Percentiles rank a stretch among this genome's conserved stretches.
phyloP scores from a whole-genome alignment of 1,140 invertebrate genomes.

The Hydropsyche tenuis region DNA sequence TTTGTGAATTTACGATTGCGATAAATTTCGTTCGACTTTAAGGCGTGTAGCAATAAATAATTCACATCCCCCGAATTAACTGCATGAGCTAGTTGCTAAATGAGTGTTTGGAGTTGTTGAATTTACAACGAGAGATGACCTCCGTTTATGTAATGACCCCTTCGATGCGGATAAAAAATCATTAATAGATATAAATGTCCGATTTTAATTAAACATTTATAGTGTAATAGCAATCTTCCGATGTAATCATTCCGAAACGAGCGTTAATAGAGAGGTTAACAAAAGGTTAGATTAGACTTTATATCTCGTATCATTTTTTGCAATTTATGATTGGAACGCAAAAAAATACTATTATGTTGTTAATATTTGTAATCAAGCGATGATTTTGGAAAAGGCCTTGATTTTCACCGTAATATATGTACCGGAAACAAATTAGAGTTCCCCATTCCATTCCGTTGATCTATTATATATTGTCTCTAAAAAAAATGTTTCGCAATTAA shows the following conservation, averaged over 20 bases:
- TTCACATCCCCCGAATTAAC: neutral
- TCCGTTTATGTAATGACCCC: too few relatives aligned
- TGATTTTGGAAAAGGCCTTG: constrained; percentile 17
- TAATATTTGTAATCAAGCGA: constrained; percentile 22
- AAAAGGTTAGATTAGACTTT: constrained; percentile 1
- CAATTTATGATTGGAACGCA: too few relatives aligned
- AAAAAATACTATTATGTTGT: neutral
- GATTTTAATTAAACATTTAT: constrained; percentile 3
- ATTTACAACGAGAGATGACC: neutral
- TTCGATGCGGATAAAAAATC: too few relatives aligned
- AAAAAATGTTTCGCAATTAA: too few relatives aligned
- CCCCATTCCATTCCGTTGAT: constrained; percentile 21
- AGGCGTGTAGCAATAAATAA: neutral
- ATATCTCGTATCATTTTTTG: constrained; percentile 8
- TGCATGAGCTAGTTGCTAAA: neutral
- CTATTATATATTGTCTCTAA: too few relatives aligned
- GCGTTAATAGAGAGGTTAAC: constrained; percentile 15
- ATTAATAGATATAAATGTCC: too few relatives aligned
- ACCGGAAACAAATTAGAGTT: constrained; percentile 34
- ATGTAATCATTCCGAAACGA: constrained; percentile 3
- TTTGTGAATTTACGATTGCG: neutral
- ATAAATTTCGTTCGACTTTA: neutral
- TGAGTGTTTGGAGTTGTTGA: neutral
- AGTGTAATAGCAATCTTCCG: constrained; percentile 1
- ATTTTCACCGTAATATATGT: constrained; percentile 17